Evolutionary conservation across 2,113 vertebrate species (phyloP), one percentile per base, ranked within the genome.

Genomic region (Pristiophorus japonicus): DNA sequence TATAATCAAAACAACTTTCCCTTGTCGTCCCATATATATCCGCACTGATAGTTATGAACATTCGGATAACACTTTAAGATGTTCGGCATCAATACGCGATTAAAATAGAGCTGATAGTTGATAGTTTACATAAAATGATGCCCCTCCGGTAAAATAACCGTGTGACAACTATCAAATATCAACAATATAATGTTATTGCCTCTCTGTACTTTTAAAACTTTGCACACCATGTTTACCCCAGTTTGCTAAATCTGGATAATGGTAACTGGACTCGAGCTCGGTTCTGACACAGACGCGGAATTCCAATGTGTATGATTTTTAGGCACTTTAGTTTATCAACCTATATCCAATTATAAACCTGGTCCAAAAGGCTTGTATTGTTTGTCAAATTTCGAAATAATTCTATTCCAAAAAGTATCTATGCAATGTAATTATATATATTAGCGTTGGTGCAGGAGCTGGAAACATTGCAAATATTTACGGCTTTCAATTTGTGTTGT

Each of bases 1-100:
- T 70, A 94, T 65, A 94, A 94, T 94, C 93, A 94, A 70, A 92
- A 94, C 66, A 70, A 94, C 65, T 94, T 94, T 94, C 93, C 12
- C 66, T 94, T 70, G 93, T 70, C 12, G 42, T 94, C 45, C 93
- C 93, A 73, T 70, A 63, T 94, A 47, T 70, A 94, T 94, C 65
- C 45, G 45, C 24, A 45, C 12, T 94, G 27, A 70, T 70, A 47
- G 93, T 94, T 94, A 14, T 73, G 93, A 70, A 94, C 93, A 73
- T 94, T 70, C 11, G 66, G 38, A 4, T 3, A 94, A 66, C 34
- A 34, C 85, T 51, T 11, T 88, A 20, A 67, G 24, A n/a, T 70
- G 66, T 70, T 70, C 22, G 47, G 92, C 11, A 47, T 66, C 62
- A 45, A 70, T 70, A 24, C 65, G 62, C 34, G 59, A n/a, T 92